Conservation (phyloP, 2,797 vertebrate genomes). For the Falco novaeseelandiae region DNA sequence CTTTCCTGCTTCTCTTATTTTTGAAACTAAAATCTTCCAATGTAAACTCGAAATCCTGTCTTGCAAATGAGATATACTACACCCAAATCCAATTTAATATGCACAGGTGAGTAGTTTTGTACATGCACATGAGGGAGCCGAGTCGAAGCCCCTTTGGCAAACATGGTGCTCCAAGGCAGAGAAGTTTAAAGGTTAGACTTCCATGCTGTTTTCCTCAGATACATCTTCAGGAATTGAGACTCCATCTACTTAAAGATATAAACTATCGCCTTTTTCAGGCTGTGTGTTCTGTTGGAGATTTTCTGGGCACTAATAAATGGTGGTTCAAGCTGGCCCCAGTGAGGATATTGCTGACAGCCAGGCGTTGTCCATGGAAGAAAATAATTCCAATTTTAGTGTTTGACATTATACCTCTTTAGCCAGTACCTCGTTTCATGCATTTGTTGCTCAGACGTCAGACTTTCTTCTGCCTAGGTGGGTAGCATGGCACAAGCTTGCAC, state of each 20-base stretch:
- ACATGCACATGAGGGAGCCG: background rate
- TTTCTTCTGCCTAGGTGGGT: background rate
- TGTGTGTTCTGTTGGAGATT: background rate
- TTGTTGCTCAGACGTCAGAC: background rate
- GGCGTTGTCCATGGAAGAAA: accelerated
- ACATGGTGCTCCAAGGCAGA: background rate
- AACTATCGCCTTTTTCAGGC: background rate
- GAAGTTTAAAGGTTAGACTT: background rate
- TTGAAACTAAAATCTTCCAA: background rate
- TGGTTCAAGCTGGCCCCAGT: background rate
- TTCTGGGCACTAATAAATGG: background rate
- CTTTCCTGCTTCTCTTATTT: background rate
- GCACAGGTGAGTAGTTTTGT: background rate
- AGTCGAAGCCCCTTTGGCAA: background rate
- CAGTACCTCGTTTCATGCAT: accelerated
- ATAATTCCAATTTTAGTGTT: background rate
- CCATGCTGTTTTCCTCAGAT: background rate
- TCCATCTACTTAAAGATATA: background rate
- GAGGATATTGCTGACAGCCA: background rate
- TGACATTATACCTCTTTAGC: background rate
- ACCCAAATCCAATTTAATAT: background rate
- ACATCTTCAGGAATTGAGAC: background rate
- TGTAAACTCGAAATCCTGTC: background rate
- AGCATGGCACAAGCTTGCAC: background rate
- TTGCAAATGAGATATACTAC: background rate